Evolutionary conservation across 2,888 invertebrate genomes (phyloP).

Genomic region (Apamea epomidion): DNA sequence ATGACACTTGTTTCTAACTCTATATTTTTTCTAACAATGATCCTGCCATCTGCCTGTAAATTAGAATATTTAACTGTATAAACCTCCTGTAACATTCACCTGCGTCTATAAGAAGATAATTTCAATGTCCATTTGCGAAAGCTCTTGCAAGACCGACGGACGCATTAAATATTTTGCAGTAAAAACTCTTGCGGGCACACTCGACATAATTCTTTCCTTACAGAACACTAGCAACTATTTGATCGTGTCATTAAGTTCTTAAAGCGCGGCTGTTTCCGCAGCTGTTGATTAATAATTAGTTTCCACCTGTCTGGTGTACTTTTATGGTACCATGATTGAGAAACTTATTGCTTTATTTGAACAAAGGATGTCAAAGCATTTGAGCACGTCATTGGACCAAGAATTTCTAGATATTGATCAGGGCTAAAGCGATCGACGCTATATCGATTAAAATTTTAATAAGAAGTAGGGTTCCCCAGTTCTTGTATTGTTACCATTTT

Average conservation of each 20-base stretch:
- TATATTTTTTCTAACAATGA: constrained; percentile 62
- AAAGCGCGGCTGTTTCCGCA: constrained; percentile 80
- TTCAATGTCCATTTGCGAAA: constrained; percentile 62
- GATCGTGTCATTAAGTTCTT: constrained; percentile 76
- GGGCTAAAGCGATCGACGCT: not conserved
- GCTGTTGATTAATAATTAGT: constrained; percentile 83
- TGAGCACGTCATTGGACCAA: constrained; percentile 2
- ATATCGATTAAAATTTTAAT: not conserved
- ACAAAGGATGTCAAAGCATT: constrained; percentile 40
- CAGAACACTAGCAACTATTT: constrained; percentile 73
- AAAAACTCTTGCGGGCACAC: constrained; percentile 67
- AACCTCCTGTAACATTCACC: constrained; percentile 53
- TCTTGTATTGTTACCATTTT: not conserved
- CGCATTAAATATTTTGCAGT: constrained; percentile 65
- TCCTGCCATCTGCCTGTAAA: constrained; percentile 52
- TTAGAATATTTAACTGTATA: constrained; percentile 52
- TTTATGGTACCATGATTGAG: constrained; percentile 68
- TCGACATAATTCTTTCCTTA: constrained; percentile 67
- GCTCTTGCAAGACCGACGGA: constrained; percentile 50
- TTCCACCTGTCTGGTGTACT: constrained; percentile 81
- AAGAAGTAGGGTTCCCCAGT: not conserved
- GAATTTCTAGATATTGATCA: constrained; percentile 36
- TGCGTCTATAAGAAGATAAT: constrained; percentile 65
- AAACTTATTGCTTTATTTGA: constrained; percentile 50
- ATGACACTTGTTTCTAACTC: constrained; percentile 28